A percentile compares a stretch with the other conserved stretches of the same genome.
phyloP scores from a whole-genome alignment of 2,113 vertebrate species.

The Erpornis zantholeuca region DNA sequence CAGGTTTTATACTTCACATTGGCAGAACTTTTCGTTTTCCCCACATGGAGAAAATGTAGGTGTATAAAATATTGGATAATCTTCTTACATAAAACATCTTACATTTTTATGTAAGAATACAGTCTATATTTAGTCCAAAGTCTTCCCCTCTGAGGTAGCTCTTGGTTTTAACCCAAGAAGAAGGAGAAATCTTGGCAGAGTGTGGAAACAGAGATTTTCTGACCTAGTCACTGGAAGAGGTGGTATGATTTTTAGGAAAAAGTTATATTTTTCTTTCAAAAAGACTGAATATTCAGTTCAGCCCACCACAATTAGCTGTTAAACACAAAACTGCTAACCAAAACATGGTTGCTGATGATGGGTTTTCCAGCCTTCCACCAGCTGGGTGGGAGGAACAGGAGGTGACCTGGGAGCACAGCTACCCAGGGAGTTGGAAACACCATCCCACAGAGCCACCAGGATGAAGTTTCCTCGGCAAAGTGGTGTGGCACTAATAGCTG shows the following conservation, averaged over 20 bases:
- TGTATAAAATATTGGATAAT: conserved; percentile 6
- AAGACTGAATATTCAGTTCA: not conserved
- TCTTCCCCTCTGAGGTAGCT: not conserved
- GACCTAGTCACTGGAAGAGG: not conserved
- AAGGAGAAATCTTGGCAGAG: not conserved
- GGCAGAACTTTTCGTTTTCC: not conserved
- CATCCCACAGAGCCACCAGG: not conserved
- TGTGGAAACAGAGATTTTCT: not conserved
- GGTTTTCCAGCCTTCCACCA: not conserved
- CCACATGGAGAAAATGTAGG: not conserved
- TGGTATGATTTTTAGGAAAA: not conserved
- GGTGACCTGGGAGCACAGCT: not conserved
- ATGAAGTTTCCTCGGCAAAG: not conserved
- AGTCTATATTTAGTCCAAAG: not conserved
- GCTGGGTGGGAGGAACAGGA: not conserved
- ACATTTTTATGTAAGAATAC: not conserved
- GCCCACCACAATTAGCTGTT: not conserved
- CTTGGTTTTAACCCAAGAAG: not conserved
- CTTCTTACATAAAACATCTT: not conserved
- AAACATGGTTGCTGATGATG: not conserved
- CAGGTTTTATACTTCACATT: not conserved
- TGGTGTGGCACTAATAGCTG: not conserved
- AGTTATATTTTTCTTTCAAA: not conserved
- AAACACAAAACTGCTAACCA: not conserved
- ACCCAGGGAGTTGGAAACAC: not conserved